phyloP scores from a whole-genome alignment of 2,113 vertebrate species.

The Irena cyanogastra region DNA sequence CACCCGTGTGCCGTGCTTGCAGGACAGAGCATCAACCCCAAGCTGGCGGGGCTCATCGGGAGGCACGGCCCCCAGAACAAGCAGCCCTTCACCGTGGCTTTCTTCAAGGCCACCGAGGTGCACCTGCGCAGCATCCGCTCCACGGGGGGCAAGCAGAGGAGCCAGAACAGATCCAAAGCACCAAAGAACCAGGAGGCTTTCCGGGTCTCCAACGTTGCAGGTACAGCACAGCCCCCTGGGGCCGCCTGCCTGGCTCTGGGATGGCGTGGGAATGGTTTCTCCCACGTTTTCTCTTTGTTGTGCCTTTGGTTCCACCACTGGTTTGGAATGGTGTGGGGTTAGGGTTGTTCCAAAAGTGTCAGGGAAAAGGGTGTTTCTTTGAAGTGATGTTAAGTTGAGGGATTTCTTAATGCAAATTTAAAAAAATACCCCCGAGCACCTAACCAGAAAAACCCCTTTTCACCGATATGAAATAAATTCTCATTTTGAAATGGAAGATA shows the following conservation, averaged over 20 bases:
- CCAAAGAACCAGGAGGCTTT: slow-evolving; percentile 90
- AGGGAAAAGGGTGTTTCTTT: not conserved
- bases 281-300: not conserved
- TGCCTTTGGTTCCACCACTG: not conserved
- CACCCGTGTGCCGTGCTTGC: not conserved
- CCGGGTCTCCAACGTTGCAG: slow-evolving; percentile 85
- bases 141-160: slow-evolving; percentile 83
- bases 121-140: slow-evolving; percentile 92
- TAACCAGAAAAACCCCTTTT: not conserved
- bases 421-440: not conserved
- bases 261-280: accelerated
- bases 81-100: slow-evolving; percentile 97
- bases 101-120: slow-evolving; percentile 97
- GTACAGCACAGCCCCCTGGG: slow-evolving; percentile 22
- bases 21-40: slow-evolving; percentile 94
- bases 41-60: slow-evolving; percentile 86
- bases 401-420: not conserved
- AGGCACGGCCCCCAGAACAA: slow-evolving; percentile 93
- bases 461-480: not conserved
- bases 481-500: not conserved
- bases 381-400: not conserved
- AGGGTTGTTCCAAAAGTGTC: not conserved
- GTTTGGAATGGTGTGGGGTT: not conserved
- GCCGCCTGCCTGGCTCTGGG: accelerated
- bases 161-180: slow-evolving; percentile 86